Conservation (phyloP, 23 tunicate species). For the Trididemnum nubilum region DNA sequence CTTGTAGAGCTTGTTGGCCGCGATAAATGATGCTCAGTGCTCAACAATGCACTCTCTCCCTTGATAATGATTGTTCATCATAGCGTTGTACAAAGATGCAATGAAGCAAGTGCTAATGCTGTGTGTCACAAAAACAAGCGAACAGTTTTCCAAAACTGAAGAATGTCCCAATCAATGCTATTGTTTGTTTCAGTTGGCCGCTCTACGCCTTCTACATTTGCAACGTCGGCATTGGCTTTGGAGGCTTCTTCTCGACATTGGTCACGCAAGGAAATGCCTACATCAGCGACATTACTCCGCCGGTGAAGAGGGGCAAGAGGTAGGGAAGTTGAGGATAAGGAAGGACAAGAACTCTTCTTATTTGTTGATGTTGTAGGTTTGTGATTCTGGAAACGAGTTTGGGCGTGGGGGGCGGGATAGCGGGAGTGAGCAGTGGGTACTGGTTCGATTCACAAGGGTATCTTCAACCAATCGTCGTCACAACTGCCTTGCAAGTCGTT, state of each 20-base stretch:
- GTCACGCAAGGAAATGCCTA: slow-evolving; percentile 85
- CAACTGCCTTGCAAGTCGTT: slow-evolving; percentile 10
- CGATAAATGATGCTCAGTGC: too few species aligned
- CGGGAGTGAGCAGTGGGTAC: slow-evolving; percentile 68
- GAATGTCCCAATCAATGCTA: too few species aligned
- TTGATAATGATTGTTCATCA: too few species aligned
- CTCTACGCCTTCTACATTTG: slow-evolving; percentile 39
- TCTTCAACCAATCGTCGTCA: slow-evolving; percentile 51
- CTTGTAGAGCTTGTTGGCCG: too few species aligned
- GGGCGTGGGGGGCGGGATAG: slow-evolving; percentile 79
- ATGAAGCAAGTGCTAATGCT: too few species aligned
- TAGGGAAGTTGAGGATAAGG: too few species aligned
- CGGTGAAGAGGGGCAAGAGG: slow-evolving; percentile 63
- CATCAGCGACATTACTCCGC: slow-evolving; percentile 67
- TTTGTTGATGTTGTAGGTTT: too few species aligned
- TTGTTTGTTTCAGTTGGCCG: slow-evolving; percentile 58
- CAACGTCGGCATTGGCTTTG: slow-evolving; percentile 54
- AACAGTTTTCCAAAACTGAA: too few species aligned
- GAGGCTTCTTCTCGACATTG: slow-evolving; percentile 82
- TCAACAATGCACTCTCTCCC: too few species aligned
- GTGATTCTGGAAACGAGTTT: slow-evolving; percentile 69
- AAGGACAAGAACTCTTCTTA: too few species aligned
- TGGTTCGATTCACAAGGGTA: slow-evolving; percentile 80
- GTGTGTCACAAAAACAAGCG: too few species aligned
- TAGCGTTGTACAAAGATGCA: too few species aligned